Evolutionary conservation across 2,888 invertebrate genomes (phyloP).

Genomic region (Cantharis nigra): DNA sequence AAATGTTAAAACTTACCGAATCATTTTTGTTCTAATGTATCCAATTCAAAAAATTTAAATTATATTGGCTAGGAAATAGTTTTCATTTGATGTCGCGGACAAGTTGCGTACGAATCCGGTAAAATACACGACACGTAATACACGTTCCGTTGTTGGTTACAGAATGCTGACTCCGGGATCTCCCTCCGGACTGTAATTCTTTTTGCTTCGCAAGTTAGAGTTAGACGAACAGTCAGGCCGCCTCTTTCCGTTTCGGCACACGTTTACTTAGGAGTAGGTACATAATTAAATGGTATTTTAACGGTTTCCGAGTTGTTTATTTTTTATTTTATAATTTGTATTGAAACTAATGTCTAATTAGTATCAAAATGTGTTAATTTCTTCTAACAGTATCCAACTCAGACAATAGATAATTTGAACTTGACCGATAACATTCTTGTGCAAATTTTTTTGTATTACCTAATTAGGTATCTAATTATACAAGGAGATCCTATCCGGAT

Average conservation of each 20-base stretch:
- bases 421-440: neutral
- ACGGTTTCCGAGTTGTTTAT: constrained; percentile 1
- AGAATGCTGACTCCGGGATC: constrained; percentile 26
- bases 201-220: constrained; percentile 13
- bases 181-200: constrained; percentile 23
- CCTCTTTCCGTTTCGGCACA: constrained; percentile 6
- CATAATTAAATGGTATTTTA: constrained; percentile 3
- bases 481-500: neutral
- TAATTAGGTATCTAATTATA: neutral
- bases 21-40: neutral
- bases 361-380: neutral
- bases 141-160: constrained; percentile 21
- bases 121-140: constrained; percentile 25
- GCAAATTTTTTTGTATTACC: neutral
- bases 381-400: neutral
- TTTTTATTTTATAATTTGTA: constrained; percentile 3
- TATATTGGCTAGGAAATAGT: neutral
- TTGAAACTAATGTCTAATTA: neutral
- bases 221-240: constrained; percentile 7
- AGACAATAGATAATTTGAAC: neutral
- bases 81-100: neutral
- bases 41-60: neutral
- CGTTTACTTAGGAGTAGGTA: neutral
- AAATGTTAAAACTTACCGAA: neutral
- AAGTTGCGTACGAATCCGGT: neutral